Evolutionary conservation across 2,113 vertebrate species (phyloP).

Genomic region (Actenoides hombroni): DNA sequence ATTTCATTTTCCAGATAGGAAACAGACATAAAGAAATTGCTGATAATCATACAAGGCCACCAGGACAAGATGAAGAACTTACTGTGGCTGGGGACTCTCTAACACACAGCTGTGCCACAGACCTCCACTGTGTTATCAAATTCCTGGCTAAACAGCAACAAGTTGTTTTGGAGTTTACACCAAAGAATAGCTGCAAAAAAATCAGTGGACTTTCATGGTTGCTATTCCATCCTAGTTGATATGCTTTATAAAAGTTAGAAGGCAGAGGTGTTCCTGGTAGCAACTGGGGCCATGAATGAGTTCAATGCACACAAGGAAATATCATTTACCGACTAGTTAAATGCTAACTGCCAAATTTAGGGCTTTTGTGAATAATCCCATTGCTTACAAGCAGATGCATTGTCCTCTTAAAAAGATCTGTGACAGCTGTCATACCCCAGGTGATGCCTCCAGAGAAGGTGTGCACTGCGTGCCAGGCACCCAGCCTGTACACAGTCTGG

Average conservation of each 20-base stretch:
- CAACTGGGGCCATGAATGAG: fast-evolving
- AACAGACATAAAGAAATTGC: background rate
- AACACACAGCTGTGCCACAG: fast-evolving
- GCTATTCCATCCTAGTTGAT: background rate
- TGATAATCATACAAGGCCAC: background rate
- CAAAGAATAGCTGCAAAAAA: background rate
- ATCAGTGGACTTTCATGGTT: background rate
- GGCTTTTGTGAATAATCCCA: background rate
- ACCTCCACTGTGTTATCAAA: fast-evolving
- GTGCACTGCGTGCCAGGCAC: background rate
- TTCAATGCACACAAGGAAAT: background rate
- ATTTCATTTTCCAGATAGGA: background rate
- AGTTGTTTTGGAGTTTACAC: background rate
- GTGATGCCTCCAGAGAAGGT: background rate
- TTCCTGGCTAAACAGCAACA: background rate
- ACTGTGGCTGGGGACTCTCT: fast-evolving
- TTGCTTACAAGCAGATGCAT: background rate
- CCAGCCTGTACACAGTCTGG: background rate
- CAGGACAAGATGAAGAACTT: background rate
- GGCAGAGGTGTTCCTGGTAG: background rate
- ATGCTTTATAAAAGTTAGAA: background rate
- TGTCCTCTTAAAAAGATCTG: background rate
- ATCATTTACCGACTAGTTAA: background rate
- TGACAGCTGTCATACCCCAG: background rate
- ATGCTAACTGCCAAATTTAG: background rate